These are phyloP conservation scores for Zaprionus lineosus DNA, from an alignment of 2,888 invertebrate species.

Conservation along the genomic window DNA sequence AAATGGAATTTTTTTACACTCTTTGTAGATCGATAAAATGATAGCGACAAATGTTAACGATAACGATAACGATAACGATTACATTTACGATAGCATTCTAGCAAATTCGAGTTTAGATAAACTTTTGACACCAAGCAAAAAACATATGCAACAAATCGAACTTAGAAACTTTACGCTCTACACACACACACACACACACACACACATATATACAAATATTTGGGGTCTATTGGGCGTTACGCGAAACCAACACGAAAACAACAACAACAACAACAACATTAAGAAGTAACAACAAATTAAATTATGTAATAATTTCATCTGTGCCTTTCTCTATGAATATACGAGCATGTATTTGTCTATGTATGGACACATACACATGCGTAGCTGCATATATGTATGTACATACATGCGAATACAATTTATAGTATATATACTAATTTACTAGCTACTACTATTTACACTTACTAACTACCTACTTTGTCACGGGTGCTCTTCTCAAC, in stretches of 20 bases:
- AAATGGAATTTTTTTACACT: slow-evolving; percentile 60
- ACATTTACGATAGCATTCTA: slow-evolving; percentile 15
- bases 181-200: too few relatives aligned
- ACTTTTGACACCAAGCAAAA: slow-evolving; percentile 44
- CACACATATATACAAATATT: slow-evolving; percentile 30
- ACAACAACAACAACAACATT: slow-evolving; percentile 32
- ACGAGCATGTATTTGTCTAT: slow-evolving; percentile 32
- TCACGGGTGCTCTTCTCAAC: slow-evolving; percentile 57
- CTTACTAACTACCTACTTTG: slow-evolving; percentile 20
- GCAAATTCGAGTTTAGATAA: slow-evolving; percentile 53
- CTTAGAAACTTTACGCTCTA: slow-evolving; percentile 50
- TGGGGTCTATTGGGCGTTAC: slow-evolving; percentile 27
- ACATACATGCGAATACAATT: slow-evolving; percentile 11
- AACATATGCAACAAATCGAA: slow-evolving; percentile 53
- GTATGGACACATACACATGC: slow-evolving; percentile 25
- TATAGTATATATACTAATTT: slow-evolving; percentile 19
- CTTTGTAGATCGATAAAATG: slow-evolving; percentile 58
- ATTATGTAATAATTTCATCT: slow-evolving; percentile 80
- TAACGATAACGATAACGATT: slow-evolving; percentile 14
- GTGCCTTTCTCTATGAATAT: slow-evolving; percentile 79
- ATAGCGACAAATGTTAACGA: slow-evolving; percentile 3
- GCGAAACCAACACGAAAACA: slow-evolving; percentile 25
- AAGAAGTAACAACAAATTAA: slow-evolving; percentile 53
- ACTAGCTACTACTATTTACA: slow-evolving; percentile 22
- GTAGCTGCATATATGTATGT: slow-evolving; percentile 42